A percentile compares a stretch with the other conserved stretches of the same genome.
Evolutionary conservation across 2,113 vertebrate genomes (phyloP).

Genomic region (Haemorhous mexicanus): DNA sequence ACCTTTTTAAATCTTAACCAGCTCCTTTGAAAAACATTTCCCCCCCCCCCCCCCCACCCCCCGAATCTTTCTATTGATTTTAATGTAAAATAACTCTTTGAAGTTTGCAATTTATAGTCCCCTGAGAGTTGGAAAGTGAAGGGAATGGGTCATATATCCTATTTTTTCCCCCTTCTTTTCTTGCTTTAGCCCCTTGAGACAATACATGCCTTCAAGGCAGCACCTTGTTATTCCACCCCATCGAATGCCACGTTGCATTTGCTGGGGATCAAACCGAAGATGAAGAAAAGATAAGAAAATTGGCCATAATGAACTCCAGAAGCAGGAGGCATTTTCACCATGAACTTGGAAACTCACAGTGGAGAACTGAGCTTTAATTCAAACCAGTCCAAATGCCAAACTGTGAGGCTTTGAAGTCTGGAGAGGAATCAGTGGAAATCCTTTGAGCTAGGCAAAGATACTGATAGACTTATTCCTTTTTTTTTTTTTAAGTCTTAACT

Average conservation of each 20-base stretch:
- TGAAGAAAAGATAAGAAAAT: constrained; percentile 94
- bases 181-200: constrained; percentile 57
- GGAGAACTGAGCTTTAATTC: constrained; percentile 87
- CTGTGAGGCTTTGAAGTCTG: constrained; percentile 90
- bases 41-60: background rate
- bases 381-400: constrained; percentile 85
- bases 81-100: constrained; percentile 71
- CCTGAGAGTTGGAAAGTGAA: constrained; percentile 50
- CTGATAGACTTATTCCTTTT: background rate
- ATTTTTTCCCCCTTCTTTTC: background rate
- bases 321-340: constrained; percentile 80
- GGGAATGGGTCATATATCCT: constrained; percentile 67
- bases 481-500: background rate
- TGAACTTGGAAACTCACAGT: constrained; percentile 80
- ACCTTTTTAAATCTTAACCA: constrained; percentile 41
- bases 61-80: constrained; percentile 62
- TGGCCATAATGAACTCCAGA: constrained; percentile 93
- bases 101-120: constrained; percentile 73
- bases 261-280: constrained; percentile 83
- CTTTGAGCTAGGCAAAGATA: constrained; percentile 64
- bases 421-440: constrained; percentile 73
- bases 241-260: constrained; percentile 87
- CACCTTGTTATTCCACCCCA: constrained; percentile 78
- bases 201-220: constrained; percentile 73
- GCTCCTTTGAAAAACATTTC: constrained; percentile 45